Conservation (phyloP, 2,888 invertebrate species). For the Conops quadrifasciatus region DNA sequence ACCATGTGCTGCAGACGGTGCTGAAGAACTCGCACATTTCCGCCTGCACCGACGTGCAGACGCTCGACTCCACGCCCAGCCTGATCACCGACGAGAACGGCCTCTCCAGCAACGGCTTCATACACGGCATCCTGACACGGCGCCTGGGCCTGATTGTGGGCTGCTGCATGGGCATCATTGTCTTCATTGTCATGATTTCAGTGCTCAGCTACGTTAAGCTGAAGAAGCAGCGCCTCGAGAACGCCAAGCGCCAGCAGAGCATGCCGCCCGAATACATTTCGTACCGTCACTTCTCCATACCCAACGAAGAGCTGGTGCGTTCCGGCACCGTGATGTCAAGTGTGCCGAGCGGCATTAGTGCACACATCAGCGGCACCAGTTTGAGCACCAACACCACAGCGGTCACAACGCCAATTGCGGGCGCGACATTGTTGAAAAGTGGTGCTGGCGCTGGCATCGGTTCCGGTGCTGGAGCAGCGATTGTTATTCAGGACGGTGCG, state of each 20-base stretch:
- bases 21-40: conserved; percentile 77
- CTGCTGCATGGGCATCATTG: conserved; percentile 85
- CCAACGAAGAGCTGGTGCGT: conserved; percentile 70
- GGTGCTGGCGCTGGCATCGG: conserved; percentile 18
- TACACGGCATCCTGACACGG: conserved; percentile 80
- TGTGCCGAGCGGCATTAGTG: conserved; percentile 64
- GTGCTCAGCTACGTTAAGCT: conserved; percentile 85
- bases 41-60: conserved; percentile 79
- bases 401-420: conserved; percentile 53
- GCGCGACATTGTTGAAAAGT: conserved; percentile 41
- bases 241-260: conserved; percentile 75
- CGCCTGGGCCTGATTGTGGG: conserved; percentile 86
- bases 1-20: conserved; percentile 67
- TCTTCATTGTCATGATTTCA: conserved; percentile 85
- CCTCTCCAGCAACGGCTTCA: conserved; percentile 74
- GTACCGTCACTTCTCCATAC: conserved; percentile 77
- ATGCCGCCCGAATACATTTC: conserved; percentile 84
- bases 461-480: conserved; percentile 9
- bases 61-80: conserved; percentile 76
- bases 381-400: conserved; percentile 58
- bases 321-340: conserved; percentile 55
- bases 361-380: conserved; percentile 63
- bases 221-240: conserved; percentile 79
- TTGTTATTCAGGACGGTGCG: conserved; percentile 38
- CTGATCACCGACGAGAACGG: conserved; percentile 68